phyloP scores from a whole-genome alignment of 2,113 vertebrate genomes.

The Nerophis ophidion region DNA sequence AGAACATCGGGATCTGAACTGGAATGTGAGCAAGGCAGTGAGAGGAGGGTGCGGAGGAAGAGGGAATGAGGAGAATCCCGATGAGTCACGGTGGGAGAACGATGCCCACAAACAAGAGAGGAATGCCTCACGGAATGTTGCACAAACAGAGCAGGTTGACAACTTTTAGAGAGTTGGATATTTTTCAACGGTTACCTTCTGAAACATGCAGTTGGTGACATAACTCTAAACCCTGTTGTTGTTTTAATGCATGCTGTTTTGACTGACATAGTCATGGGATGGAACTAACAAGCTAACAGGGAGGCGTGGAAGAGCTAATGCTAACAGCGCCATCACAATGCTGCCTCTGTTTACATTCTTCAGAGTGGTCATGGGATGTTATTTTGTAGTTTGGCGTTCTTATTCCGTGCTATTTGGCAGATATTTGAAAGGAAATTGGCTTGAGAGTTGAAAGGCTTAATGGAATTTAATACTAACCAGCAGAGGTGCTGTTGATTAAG shows the following conservation, averaged over 20 bases:
- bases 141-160: background rate
- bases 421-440: background rate
- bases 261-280: conserved; percentile 49
- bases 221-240: background rate
- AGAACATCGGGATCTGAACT: background rate
- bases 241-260: conserved; percentile 31
- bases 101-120: conserved; percentile 1
- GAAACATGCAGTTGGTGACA: too few species aligned
- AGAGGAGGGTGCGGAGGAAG: background rate
- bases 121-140: too few species aligned
- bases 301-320: conserved; percentile 40
- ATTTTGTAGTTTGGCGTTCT: background rate
- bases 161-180: background rate
- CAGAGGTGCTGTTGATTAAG: too few species aligned
- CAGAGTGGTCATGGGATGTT: background rate
- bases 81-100: conserved; percentile 1
- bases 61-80: conserved; percentile 10
- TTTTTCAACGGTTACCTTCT: too few species aligned
- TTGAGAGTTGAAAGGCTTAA: background rate
- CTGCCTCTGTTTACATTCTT: conserved; percentile 25
- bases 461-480: too few species aligned
- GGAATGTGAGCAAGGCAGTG: conserved; percentile 1
- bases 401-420: background rate
- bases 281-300: conserved; percentile 49
- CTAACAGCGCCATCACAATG: conserved; percentile 20